phyloP scores from a whole-genome alignment of 1,140 invertebrate genomes.

The Hirudo medicinalis region DNA sequence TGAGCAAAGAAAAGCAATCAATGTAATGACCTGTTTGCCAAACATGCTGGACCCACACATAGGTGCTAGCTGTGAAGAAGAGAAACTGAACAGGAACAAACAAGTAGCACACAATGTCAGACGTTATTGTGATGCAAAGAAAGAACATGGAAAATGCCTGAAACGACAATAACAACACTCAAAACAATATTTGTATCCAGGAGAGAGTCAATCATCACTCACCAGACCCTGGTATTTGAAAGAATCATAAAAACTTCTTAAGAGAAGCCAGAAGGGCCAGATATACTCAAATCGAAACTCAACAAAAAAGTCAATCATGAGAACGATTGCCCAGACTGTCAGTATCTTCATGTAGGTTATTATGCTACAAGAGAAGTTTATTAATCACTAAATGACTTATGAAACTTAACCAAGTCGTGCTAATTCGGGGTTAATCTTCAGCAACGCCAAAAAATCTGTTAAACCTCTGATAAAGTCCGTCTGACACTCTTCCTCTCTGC shows the following conservation, averaged over 20 bases:
- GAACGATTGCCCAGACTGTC: constrained; percentile 82
- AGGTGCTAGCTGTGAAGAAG: constrained; percentile 93
- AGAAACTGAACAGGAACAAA: constrained; percentile 97
- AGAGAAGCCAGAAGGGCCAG: constrained; percentile 93
- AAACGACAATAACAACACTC: constrained; percentile 33
- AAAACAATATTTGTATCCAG: neutral
- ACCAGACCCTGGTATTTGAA: constrained; percentile 98
- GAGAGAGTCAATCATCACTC: constrained; percentile 43
- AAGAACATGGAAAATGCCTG: constrained; percentile 97
- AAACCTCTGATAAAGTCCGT: constrained; percentile 7
- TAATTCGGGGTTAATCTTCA: too few species aligned
- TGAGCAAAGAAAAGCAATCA: neutral
- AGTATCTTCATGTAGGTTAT: constrained; percentile 90
- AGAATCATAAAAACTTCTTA: constrained; percentile 90
- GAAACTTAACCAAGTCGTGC: neutral
- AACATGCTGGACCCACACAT: constrained; percentile 97
- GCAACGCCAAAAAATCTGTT: neutral
- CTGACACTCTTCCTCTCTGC: constrained; percentile 9
- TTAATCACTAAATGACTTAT: constrained; percentile 4
- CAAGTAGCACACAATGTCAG: constrained; percentile 97
- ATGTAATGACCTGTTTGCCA: constrained; percentile 78
- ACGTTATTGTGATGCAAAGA: constrained; percentile 90
- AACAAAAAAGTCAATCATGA: constrained; percentile 88
- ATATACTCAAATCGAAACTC: constrained; percentile 98
- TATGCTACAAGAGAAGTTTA: constrained; percentile 52